Conservation (phyloP, 2,113 vertebrate species). For the Platysteira castanea region DNA sequence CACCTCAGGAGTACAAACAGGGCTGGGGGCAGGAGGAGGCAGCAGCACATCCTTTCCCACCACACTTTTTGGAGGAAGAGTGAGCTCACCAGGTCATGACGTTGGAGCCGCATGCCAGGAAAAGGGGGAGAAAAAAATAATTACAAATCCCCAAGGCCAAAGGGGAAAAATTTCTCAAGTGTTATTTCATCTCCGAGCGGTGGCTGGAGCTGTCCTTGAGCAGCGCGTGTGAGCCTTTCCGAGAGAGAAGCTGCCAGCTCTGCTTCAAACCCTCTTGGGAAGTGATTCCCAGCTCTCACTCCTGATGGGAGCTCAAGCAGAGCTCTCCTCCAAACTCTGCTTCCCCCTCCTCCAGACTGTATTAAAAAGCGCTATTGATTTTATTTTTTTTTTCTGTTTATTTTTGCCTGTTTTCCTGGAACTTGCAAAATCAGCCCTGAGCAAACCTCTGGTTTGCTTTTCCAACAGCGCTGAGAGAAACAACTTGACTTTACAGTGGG, state of each 20-base stretch:
- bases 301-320: not conserved
- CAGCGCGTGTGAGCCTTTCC: not conserved
- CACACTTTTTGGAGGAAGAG: not conserved
- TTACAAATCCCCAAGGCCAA: not conserved
- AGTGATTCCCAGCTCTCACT: not conserved
- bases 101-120: not conserved
- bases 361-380: not conserved
- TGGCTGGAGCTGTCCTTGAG: not conserved
- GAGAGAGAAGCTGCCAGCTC: not conserved
- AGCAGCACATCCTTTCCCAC: not conserved
- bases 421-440: not conserved
- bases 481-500: not conserved
- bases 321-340: not conserved
- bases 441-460: constrained; percentile 1
- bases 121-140: not conserved
- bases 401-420: constrained; percentile 18
- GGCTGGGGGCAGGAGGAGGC: not conserved
- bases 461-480: rapidly evolving
- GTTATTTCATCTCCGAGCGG: not conserved
- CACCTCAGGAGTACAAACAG: rapidly evolving
- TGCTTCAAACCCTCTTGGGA: not conserved
- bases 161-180: not conserved
- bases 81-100: not conserved
- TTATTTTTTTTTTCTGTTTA: not conserved
- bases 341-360: not conserved